These are phyloP conservation scores for Balaenoptera acutorostrata DNA, from an alignment of 2,113 vertebrate species.

Conservation along the genomic window DNA sequence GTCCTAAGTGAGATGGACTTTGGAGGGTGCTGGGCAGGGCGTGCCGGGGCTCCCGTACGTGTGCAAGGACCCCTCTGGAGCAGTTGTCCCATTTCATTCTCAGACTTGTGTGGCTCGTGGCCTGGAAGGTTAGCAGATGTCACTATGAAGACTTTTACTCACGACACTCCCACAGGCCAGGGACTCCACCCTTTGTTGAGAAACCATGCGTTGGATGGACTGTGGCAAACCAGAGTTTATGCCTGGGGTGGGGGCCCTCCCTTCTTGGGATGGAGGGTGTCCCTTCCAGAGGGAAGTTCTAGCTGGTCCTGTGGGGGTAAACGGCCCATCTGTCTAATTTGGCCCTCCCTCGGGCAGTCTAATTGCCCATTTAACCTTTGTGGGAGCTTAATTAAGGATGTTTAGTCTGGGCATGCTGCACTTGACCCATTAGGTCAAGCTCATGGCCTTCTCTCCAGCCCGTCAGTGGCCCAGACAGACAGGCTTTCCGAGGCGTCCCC, in stretches of 20 bases:
- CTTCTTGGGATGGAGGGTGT: neutral
- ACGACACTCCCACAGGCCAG: no score
- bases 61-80: neutral
- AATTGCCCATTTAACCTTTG: constrained; percentile 41
- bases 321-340: neutral
- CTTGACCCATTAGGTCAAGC: constrained; percentile 33
- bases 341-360: neutral
- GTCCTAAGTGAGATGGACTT: neutral
- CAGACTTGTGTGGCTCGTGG: neutral
- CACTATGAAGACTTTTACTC: neutral
- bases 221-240: neutral
- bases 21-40: neutral
- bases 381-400: constrained; percentile 36
- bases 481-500: neutral
- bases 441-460: neutral
- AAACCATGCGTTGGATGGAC: neutral
- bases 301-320: neutral
- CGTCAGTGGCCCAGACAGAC: neutral
- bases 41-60: neutral
- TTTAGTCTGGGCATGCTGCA: constrained; percentile 55
- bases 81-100: neutral
- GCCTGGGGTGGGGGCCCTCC: neutral
- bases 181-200: neutral
- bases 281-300: neutral
- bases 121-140: neutral